Percentiles rank a stretch among this genome's conserved stretches.
Evolutionary conservation across 2,113 vertebrate species (phyloP).

Genomic region (Heliornis fulica): DNA sequence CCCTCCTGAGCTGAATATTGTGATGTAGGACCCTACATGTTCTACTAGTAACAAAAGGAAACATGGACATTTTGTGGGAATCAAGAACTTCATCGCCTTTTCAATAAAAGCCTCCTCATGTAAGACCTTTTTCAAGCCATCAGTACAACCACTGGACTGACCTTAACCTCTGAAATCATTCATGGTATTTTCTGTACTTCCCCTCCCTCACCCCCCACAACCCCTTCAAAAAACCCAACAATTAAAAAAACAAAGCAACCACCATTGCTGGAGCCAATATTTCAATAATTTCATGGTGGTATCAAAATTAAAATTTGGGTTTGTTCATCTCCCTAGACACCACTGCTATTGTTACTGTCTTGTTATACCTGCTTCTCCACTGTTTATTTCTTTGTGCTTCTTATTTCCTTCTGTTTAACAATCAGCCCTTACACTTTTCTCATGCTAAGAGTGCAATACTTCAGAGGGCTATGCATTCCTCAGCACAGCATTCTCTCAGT

Average conservation of each 20-base stretch:
- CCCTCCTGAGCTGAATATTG: background rate
- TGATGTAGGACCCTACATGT: background rate
- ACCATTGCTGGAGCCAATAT: background rate
- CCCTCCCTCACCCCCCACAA: no score
- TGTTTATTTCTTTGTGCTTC: background rate
- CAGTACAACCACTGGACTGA: background rate
- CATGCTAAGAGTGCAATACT: background rate
- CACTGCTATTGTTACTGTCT: background rate
- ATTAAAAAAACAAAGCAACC: background rate
- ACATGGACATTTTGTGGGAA: background rate
- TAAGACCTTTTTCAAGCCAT: background rate
- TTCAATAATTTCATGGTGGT: background rate
- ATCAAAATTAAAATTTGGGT: background rate
- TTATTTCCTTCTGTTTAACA: background rate
- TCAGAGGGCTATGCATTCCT: background rate
- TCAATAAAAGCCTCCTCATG: background rate
- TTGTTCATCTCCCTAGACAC: background rate
- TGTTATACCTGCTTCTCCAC: background rate
- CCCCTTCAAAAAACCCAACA: background rate
- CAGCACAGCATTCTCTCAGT: background rate
- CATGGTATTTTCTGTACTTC: background rate
- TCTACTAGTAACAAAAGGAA: background rate
- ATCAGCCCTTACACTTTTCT: background rate
- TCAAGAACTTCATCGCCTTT: background rate
- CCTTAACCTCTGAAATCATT: background rate